Conservation (phyloP, 2,797 vertebrate species). For the Falco cherrug region DNA sequence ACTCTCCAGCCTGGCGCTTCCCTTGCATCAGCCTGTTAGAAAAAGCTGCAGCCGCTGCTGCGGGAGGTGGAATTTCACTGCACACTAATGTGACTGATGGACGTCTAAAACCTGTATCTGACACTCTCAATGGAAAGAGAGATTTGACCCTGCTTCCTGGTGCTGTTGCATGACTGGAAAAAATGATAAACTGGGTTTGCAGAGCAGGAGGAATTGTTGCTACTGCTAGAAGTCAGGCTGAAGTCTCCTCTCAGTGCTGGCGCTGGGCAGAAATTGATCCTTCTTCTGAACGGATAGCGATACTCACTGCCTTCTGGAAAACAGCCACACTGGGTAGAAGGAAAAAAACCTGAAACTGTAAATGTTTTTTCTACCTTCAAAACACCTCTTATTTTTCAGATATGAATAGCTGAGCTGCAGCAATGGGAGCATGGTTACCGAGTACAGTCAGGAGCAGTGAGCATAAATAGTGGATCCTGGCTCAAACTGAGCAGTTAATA, state of each 20-base stretch:
- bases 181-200: neutral
- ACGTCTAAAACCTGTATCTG: neutral
- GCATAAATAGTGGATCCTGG: neutral
- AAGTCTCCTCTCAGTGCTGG: neutral
- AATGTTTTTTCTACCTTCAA: neutral
- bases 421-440: neutral
- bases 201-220: neutral
- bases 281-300: neutral
- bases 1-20: neutral
- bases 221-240: neutral
- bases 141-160: neutral
- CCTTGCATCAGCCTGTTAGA: accelerated
- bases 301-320: neutral
- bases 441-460: neutral
- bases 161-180: neutral
- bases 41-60: neutral
- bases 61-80: neutral
- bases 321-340: neutral
- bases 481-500: neutral
- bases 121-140: neutral
- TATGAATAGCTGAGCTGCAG: neutral
- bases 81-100: neutral
- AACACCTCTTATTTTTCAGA: neutral
- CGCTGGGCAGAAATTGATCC: neutral
- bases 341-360: neutral